Base-by-base conservation (phyloP, 1,140 invertebrate genomes). In the Pachyrhynchus sulphureomaculatus region DNA sequence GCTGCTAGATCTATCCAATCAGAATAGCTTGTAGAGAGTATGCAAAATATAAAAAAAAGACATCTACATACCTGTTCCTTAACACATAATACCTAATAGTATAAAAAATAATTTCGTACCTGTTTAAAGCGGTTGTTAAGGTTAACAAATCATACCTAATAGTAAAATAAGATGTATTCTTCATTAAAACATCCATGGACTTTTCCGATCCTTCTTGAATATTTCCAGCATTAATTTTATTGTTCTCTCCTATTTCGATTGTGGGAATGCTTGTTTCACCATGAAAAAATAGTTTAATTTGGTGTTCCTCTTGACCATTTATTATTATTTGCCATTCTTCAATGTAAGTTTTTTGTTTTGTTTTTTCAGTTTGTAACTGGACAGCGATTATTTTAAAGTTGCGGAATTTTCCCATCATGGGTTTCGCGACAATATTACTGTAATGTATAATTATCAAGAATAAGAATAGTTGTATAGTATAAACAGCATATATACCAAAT, bases 291-390 rank as follows among this genome's bases (percentile, higher is more conserved):
- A 71, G 21, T 5, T 44, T 45, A 8, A 47, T 29, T 8, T 12
- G 33, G 10, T 57, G 29, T n/a, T 61, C 55, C 34, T 54, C 55
- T n/a, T 39, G 18, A n/a, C 64, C 66, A 47, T 68, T 69, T 6
- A 71, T 37, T 13, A 56, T 39, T 13, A 71, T 21, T 33, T 59
- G 29, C 69, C 69, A 71, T 17, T 60, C 56, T 57, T 71, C 69
- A 10, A 64, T 52, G 51, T 66, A 64, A 6, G 48, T 37, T 29
- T 54, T 51, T 23, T n/a, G 15, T 9, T 52, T 39, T 10, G 21
- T 37, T 6, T 15, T 20, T 33, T 66, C 55, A 9, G 57, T 45
- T 29, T 57, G 51, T 13, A 69, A 33, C 33, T 64, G 61, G 4
- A 68, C 49, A 1, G 44, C 58, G 3, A 71, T 42, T 34, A 71